Base-by-base conservation (phyloP, 2,797 vertebrate species). In the Silurus aristotelis region DNA sequence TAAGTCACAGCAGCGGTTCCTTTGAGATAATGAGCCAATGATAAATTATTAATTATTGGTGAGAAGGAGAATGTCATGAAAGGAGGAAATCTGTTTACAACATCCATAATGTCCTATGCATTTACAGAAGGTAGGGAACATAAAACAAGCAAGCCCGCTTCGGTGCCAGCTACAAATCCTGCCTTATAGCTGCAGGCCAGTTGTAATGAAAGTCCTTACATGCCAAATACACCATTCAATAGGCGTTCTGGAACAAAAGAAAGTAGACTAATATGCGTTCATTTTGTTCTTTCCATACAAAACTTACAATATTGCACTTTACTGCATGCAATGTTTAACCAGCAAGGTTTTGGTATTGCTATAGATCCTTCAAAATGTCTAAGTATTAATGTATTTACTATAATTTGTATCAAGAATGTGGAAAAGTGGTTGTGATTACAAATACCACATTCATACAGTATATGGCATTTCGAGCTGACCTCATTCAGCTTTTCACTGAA, bases 1-100 rank as follows among this genome's bases (percentile, higher is more conserved):
- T 95, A 94, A 95, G 95, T 93, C 88, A 89, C 89, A 89, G 52
- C 91, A 94, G 95, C 92, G 92, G 94, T 93, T 93, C 91, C 91
- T 93, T 94, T 92, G 92, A 90, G 92, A 93, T 95, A 95, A 96
- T 89, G 87, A 91, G 92, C 90, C 88, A 92, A 93, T 92, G 90
- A 92, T 96, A 90, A 92, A 96, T 96, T 93, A 96, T 96, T 95
- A 93, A 96, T 94, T 94, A 89, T 87, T 93, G 90, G 94, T 94
- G 90, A 95, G 94, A 94, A 95, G 95, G 91, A 85, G 89, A 89
- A 90, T 90, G 90, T 87, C 88, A 92, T 89, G 83, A 88, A 92
- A 92, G 88, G 60, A 91, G 85, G 70, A 76, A 89, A 89, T 85
- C 87, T 84, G 64, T 93, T 91, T 15, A 25, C 67, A 76, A 67